A percentile compares a stretch with the other conserved stretches of the same genome.
Evolutionary conservation across 2,888 invertebrate species (phyloP).

Genomic region (Macaria liturata): DNA sequence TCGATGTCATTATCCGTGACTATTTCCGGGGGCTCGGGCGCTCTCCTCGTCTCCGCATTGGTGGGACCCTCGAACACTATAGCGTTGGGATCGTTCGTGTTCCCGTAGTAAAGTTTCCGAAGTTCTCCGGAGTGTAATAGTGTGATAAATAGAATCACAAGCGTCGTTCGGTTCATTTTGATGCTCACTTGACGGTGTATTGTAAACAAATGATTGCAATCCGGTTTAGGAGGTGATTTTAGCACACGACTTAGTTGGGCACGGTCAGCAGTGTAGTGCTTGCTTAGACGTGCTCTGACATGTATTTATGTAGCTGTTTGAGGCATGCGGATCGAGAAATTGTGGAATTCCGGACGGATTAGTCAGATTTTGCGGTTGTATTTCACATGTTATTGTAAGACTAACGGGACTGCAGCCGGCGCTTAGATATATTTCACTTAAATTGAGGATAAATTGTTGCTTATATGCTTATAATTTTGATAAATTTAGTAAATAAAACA

Average conservation of each 20-base stretch:
- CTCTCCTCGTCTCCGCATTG: slow-evolving; percentile 44
- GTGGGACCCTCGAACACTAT: slow-evolving; percentile 64
- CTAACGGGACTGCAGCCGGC: slow-evolving; percentile 1
- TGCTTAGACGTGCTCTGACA: neutral
- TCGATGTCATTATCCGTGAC: slow-evolving; percentile 40
- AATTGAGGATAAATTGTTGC: too few species aligned
- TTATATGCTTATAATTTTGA: too few species aligned
- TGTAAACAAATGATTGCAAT: slow-evolving; percentile 30
- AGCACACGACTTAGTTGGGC: slow-evolving; percentile 7
- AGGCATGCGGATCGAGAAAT: slow-evolving; percentile 3
- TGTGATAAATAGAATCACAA: slow-evolving; percentile 22
- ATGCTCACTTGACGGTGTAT: slow-evolving; percentile 20
- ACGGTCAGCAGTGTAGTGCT: slow-evolving; percentile 5
- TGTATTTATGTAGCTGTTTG: slow-evolving; percentile 3
- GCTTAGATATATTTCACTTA: neutral
- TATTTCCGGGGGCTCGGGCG: slow-evolving; percentile 14
- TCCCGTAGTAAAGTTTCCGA: slow-evolving; percentile 46
- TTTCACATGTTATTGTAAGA: slow-evolving; percentile 15
- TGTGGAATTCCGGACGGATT: slow-evolving; percentile 22
- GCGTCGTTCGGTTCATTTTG: slow-evolving; percentile 23
- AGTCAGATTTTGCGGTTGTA: slow-evolving; percentile 21
- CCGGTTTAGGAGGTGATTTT: slow-evolving; percentile 28
- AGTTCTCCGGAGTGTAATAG: slow-evolving; percentile 27
- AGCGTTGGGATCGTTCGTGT: slow-evolving; percentile 46
- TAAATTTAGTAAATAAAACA: too few species aligned